These are phyloP conservation scores for Daboia siamensis DNA, from an alignment of 2,113 vertebrate genomes.

Conservation along the genomic window DNA sequence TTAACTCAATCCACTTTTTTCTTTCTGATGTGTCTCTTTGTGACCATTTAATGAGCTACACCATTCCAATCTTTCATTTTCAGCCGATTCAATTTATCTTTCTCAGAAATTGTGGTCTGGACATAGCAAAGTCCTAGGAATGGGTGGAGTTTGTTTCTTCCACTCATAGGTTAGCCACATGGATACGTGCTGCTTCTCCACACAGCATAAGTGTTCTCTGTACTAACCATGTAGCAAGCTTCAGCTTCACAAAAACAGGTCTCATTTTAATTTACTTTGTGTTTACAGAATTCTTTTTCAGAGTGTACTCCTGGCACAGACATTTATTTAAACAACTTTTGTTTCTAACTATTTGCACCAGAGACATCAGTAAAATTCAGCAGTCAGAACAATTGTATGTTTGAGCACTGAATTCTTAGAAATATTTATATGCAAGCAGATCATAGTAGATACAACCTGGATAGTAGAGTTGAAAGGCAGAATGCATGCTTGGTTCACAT, in stretches of 20 bases:
- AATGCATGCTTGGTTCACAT: not conserved
- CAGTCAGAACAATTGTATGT: conserved; percentile 59
- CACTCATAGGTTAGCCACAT: conserved; percentile 71
- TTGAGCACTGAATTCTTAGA: conserved; percentile 54
- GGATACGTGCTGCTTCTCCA: conserved; percentile 75
- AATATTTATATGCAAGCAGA: conserved; percentile 38
- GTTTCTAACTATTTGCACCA: conserved; percentile 74
- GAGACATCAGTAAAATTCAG: conserved; percentile 59
- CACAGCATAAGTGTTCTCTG: conserved; percentile 70
- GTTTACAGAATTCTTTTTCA: conserved; percentile 68
- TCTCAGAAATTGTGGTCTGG: conserved; percentile 72
- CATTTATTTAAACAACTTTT: conserved; percentile 72
- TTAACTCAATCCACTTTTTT: conserved; percentile 71
- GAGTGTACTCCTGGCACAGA: conserved; percentile 66
- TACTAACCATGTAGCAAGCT: conserved; percentile 70
- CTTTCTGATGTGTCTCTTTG: conserved; percentile 59
- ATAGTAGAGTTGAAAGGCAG: not conserved
- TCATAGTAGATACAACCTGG: conserved; percentile 30
- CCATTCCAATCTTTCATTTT: conserved; percentile 72
- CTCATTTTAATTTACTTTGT: conserved; percentile 71
- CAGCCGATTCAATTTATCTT: conserved; percentile 72
- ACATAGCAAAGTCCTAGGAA: conserved; percentile 69
- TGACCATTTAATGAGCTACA: conserved; percentile 68
- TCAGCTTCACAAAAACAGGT: conserved; percentile 69
- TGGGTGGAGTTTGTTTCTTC: conserved; percentile 73